Conservation (phyloP, 2,113 vertebrate species). For the Oxygymnocypris stewartii region DNA sequence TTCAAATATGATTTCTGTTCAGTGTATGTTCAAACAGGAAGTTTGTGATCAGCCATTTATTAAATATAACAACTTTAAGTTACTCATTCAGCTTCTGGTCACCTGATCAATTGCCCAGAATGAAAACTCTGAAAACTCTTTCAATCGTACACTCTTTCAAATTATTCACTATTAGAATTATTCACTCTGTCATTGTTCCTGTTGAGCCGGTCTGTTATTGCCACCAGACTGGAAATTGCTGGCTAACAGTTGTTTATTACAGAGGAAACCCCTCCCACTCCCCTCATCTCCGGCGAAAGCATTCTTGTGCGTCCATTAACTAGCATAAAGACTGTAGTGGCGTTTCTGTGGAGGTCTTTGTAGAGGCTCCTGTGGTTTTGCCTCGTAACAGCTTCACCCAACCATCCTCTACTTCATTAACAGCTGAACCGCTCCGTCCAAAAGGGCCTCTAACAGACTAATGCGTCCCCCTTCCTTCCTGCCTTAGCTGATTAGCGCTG, state of each 20-base stretch:
- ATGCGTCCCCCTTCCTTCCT: slow-evolving; percentile 32
- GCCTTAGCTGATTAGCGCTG: slow-evolving; percentile 57
- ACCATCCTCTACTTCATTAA: slow-evolving; percentile 42
- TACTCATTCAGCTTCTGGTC: slow-evolving; percentile 31
- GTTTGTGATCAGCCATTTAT: neutral
- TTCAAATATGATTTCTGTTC: neutral
- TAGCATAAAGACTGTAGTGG: neutral
- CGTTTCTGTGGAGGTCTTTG: slow-evolving; percentile 12
- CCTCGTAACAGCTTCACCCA: slow-evolving; percentile 34
- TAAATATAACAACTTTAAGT: neutral
- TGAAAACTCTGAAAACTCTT: slow-evolving; percentile 27
- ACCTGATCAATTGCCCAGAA: neutral
- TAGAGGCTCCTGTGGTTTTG: slow-evolving; percentile 4
- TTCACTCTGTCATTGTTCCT: slow-evolving; percentile 7
- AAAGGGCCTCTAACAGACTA: slow-evolving; percentile 12
- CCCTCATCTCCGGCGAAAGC: slow-evolving; percentile 21
- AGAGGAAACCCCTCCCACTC: slow-evolving; percentile 12
- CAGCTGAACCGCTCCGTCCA: neutral
- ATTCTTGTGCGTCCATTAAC: slow-evolving; percentile 37
- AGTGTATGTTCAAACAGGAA: too few species aligned
- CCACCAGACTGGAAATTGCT: slow-evolving; percentile 28
- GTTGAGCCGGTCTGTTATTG: slow-evolving; percentile 12
- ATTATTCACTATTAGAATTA: too few species aligned
- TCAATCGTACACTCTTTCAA: slow-evolving; percentile 29
- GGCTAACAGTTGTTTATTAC: slow-evolving; percentile 38